These are phyloP conservation scores for Drosophila gaucha DNA, from an alignment of 2,888 invertebrate species.

Conservation along the genomic window DNA sequence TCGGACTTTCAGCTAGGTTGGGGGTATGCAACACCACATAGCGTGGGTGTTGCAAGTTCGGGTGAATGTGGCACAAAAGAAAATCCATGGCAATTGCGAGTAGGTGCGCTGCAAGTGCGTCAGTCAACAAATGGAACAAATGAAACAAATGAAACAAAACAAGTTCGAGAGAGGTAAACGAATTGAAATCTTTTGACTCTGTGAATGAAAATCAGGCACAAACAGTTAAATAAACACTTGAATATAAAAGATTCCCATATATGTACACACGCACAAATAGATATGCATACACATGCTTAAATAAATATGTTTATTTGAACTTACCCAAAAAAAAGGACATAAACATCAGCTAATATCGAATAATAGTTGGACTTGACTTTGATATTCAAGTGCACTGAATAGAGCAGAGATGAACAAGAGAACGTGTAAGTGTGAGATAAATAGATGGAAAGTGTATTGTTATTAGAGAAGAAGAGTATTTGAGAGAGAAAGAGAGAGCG, in stretches of 20 bases:
- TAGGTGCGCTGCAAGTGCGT: constrained; percentile 9
- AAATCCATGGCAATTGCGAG: constrained; percentile 16
- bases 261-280: not conserved
- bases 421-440: not conserved
- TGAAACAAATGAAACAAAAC: not conserved
- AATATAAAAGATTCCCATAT: not conserved
- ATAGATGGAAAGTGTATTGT: too few relatives aligned
- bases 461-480: too few relatives aligned
- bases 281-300: not conserved
- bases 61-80: constrained; percentile 12
- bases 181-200: constrained; percentile 1
- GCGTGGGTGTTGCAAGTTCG: not conserved
- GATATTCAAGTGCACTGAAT: not conserved
- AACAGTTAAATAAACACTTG: not conserved
- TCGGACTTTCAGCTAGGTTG: constrained; percentile 8
- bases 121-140: not conserved
- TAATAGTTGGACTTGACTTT: not conserved
- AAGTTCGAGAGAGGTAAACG: constrained; percentile 1
- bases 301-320: not conserved
- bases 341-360: not conserved
- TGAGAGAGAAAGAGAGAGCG: too few relatives aligned
- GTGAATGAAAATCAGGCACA: constrained; percentile 2
- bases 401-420: not conserved
- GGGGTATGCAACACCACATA: not conserved
- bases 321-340: not conserved